phyloP scores from a whole-genome alignment of 2,888 invertebrate species.

The Onthophagus sagittarius region DNA sequence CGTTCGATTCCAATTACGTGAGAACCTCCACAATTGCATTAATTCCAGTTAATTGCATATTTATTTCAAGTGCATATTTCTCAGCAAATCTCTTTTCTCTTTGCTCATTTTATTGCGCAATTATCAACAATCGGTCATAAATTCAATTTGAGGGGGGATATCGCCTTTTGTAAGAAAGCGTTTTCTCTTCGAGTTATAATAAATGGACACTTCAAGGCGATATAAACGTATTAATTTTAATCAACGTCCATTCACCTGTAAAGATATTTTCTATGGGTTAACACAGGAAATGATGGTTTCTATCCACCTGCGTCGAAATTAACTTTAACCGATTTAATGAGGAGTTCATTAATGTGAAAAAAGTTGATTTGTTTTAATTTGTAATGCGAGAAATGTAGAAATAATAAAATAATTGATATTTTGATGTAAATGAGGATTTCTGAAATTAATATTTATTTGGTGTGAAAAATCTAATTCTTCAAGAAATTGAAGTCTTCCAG shows the following conservation, averaged over 20 bases:
- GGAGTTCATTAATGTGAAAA: too few relatives aligned
- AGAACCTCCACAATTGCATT: conserved; percentile 8
- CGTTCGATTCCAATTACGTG: background rate
- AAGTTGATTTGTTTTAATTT: too few relatives aligned
- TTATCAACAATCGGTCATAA: background rate
- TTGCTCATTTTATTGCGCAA: background rate
- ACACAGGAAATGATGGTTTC: background rate
- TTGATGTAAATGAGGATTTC: too few relatives aligned
- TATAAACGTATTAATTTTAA: conserved; percentile 11
- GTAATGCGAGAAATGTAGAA: too few relatives aligned
- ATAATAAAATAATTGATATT: too few relatives aligned
- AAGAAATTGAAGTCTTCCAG: too few relatives aligned
- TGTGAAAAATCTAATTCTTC: too few relatives aligned
- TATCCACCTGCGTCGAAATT: background rate
- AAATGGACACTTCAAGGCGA: conserved; percentile 9
- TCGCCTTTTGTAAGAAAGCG: background rate
- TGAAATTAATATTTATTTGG: too few relatives aligned
- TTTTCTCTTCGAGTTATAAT: conserved; percentile 1
- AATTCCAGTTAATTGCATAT: conserved; percentile 6
- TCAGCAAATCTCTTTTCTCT: background rate
- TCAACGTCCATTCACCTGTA: background rate
- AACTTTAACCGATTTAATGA: too few relatives aligned
- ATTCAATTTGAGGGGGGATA: background rate
- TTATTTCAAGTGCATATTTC: background rate
- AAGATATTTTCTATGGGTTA: background rate